These are phyloP conservation scores for Archilochus colubris DNA, from an alignment of 2,113 vertebrate genomes.

Conservation along the genomic window DNA sequence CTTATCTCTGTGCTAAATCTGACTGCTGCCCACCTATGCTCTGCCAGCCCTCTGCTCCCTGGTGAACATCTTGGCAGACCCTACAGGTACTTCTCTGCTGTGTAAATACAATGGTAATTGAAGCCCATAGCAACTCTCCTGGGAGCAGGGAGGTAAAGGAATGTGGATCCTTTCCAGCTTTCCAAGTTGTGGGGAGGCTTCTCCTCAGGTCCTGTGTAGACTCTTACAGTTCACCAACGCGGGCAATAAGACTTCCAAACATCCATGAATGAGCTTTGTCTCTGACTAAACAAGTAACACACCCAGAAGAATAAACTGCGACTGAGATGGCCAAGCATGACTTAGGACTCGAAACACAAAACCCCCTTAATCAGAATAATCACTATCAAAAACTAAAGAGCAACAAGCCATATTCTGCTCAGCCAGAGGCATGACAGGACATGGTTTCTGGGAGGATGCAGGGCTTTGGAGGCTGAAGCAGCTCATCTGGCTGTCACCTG, in stretches of 20 bases:
- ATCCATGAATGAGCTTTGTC: neutral
- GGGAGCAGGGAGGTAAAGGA: neutral
- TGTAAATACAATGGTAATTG: accelerated
- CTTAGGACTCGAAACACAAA: accelerated
- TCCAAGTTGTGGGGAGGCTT: neutral
- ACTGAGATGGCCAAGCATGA: neutral
- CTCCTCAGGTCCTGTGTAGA: accelerated
- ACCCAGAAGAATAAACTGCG: neutral
- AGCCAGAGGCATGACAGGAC: neutral
- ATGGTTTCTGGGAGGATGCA: neutral
- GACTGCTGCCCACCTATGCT: neutral
- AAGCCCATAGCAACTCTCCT: neutral
- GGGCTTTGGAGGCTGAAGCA: slow-evolving; percentile 61
- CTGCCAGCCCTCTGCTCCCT: neutral
- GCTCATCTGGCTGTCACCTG: slow-evolving; percentile 24
- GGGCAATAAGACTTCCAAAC: neutral
- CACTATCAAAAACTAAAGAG: slow-evolving; percentile 75
- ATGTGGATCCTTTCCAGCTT: neutral
- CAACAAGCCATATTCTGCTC: neutral
- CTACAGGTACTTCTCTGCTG: neutral
- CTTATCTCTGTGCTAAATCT: neutral
- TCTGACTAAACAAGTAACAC: neutral
- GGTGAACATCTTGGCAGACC: neutral
- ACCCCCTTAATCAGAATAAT: slow-evolving; percentile 63
- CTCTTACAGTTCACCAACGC: neutral